Base-by-base conservation (phyloP, 2,797 vertebrate genomes). In the Cynopterus sphinx region DNA sequence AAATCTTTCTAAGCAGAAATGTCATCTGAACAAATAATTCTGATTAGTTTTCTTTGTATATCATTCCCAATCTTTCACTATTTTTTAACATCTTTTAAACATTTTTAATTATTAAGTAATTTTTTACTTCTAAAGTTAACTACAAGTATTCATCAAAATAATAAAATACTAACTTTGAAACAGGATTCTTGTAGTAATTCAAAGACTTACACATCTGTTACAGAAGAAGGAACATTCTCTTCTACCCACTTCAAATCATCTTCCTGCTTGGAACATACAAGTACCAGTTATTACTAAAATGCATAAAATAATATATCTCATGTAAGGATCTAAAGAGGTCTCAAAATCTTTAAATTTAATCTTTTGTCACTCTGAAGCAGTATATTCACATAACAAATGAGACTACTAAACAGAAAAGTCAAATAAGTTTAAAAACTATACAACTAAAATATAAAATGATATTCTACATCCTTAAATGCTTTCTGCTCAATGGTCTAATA, bases 171-270 rank as follows among this genome's bases (percentile, higher is more conserved):
- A 92, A 73, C 43, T 93, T 31, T 90, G 9, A 95, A 93, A 95
- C 31, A 91, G 31, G 26, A 86, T 93, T 85, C 41, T 88, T 77
- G 9, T 71, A 82, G 95, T 51, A 49, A 75, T 92, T 96, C 46
- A 97, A 97, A 96, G 97, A 99, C 99, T 99, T 97, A 99, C 99
- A 99, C 99, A 71, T 99, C 99, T 97, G 99, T 99, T 91, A 99
- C 99, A 1, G 99, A 99, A 24, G 99, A 99, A 97, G 99, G 99
- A 97, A 99, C 99, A 63, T 99, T 99, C 96, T 99, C 99, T 97
- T 99, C 99, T 68, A 99, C 99, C 99, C 99, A 99, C 96, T 99
- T 99, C 81, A 99, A 98, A 97, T 99, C 99, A 98, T 99, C 99
- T 96, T 99, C 99, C 99, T 99, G 98, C 97, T 98, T 91, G 26